phyloP scores from a whole-genome alignment of 1,140 invertebrate genomes.

The Meloidogyne floridensis region DNA sequence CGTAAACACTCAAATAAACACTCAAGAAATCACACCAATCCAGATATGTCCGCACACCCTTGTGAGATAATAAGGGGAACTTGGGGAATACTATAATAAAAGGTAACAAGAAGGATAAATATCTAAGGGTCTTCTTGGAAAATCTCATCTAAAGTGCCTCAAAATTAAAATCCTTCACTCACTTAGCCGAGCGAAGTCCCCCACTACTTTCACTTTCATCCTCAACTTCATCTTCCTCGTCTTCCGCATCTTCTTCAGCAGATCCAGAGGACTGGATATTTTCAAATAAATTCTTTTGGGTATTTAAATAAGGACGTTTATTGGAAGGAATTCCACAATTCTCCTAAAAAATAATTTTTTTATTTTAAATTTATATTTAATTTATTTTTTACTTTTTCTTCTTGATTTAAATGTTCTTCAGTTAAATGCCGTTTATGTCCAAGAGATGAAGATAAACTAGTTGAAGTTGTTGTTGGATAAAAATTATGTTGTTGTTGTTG shows the following conservation, averaged over 20 bases:
- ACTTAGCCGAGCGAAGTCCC: background rate
- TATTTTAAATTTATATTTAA: background rate
- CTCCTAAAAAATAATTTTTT: background rate
- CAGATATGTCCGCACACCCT: no score
- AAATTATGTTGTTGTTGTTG: background rate
- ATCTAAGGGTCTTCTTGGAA: no score
- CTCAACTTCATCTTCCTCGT: background rate
- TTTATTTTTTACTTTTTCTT: background rate
- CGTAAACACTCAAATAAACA: no score
- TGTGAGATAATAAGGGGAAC: no score
- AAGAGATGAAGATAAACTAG: background rate
- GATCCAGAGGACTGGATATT: background rate
- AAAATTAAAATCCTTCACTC: background rate
- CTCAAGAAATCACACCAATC: no score
- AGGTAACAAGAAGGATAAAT: no score
- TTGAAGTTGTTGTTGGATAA: background rate
- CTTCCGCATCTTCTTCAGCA: background rate
- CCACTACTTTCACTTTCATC: background rate
- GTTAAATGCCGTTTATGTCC: background rate
- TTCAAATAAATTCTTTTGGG: background rate
- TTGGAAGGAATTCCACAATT: background rate
- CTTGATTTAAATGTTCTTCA: constrained; percentile 4
- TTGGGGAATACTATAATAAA: no score
- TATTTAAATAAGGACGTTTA: background rate
- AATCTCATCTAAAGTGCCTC: no score